A percentile compares a stretch with the other conserved stretches of the same genome.
These are phyloP conservation scores for Philopedon plagiatum DNA, from an alignment of 2,888 invertebrate genomes.

Conservation along the genomic window DNA sequence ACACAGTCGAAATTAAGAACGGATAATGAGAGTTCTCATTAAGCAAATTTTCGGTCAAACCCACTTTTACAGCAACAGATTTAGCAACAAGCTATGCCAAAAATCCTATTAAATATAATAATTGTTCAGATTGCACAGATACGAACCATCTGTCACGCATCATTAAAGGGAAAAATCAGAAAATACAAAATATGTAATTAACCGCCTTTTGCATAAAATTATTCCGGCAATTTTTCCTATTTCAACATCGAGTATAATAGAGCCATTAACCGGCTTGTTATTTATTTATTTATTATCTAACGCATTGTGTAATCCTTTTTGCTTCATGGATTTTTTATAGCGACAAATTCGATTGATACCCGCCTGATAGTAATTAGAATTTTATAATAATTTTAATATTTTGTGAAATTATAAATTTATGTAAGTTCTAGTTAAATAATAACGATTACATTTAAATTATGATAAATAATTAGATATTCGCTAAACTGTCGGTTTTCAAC, in stretches of 20 bases:
- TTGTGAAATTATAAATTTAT: conserved; percentile 17
- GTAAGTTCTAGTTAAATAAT: conserved; percentile 14
- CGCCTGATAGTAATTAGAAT: background rate
- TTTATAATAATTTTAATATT: background rate
- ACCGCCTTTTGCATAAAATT: conserved; percentile 4
- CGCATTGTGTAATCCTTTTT: background rate
- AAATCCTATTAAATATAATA: background rate
- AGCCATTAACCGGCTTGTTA: background rate
- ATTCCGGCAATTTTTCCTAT: background rate
- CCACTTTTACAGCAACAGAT: background rate
- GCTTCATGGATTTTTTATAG: conserved; percentile 16
- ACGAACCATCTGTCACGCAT: background rate
- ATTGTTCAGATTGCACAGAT: background rate
- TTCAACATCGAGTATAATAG: background rate
- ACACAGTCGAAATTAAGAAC: no score
- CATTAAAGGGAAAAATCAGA: background rate
- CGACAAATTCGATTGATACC: conserved; percentile 2
- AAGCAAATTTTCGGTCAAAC: background rate
- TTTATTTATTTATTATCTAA: conserved; percentile 9
- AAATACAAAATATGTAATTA: background rate
- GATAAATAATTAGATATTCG: conserved; percentile 1
- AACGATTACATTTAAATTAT: background rate
- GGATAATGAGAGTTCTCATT: no score
- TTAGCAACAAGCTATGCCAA: background rate
- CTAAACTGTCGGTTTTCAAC: no score